phyloP scores from a whole-genome alignment of 2,797 vertebrate genomes.

The Chrosomus eos region DNA sequence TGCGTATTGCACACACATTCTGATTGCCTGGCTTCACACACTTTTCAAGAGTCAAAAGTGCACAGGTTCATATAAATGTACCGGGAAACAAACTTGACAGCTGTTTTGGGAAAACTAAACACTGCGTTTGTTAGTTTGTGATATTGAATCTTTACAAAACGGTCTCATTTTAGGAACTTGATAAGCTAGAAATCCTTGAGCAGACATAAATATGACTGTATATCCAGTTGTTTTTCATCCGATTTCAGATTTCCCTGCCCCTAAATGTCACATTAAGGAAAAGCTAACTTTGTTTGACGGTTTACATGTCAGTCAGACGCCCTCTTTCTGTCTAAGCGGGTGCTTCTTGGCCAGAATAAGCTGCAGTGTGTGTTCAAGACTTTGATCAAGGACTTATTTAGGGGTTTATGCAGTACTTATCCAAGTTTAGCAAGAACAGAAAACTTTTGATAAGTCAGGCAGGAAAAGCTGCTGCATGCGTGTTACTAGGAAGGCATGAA shows the following conservation, averaged over 20 bases:
- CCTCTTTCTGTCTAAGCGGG: conserved; percentile 1
- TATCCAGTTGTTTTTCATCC: background rate
- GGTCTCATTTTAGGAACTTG: background rate
- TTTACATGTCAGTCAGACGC: background rate
- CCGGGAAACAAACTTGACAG: background rate
- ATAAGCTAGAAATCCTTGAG: background rate
- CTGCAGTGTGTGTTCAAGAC: conserved; percentile 1
- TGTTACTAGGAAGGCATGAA: conserved; percentile 2
- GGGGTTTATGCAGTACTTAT: conserved; percentile 28
- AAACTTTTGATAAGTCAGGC: conserved; percentile 14
- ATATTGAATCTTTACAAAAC: background rate
- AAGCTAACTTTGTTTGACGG: background rate
- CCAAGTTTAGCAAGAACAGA: conserved; percentile 2
- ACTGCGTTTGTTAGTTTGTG: background rate
- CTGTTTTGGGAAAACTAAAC: background rate
- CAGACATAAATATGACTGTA: background rate
- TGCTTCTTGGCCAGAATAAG: conserved; percentile 1
- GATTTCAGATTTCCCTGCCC: background rate
- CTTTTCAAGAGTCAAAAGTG: background rate
- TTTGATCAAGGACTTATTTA: conserved; percentile 27
- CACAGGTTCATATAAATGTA: background rate
- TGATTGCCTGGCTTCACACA: background rate
- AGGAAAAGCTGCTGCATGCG: background rate
- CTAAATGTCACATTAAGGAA: background rate
- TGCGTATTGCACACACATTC: background rate